A percentile compares a stretch with the other conserved stretches of the same genome.
Conservation (phyloP, 2,797 vertebrate genomes). For the Schizothorax lantsangensis region DNA sequence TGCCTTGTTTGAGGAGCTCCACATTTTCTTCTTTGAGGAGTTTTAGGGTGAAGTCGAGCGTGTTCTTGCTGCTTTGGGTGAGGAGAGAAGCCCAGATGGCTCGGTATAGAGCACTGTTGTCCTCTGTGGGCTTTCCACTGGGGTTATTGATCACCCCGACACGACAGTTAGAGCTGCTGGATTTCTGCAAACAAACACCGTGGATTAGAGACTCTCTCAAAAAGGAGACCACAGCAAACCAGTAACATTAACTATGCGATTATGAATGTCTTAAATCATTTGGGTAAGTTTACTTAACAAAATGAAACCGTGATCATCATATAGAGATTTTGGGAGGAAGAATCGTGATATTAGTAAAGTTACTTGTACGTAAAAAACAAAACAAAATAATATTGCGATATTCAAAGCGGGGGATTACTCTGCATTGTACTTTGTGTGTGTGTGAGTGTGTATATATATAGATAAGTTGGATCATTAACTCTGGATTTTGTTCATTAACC, state of each 20-base stretch:
- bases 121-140: conserved; percentile 84
- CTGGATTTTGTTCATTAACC: conserved; percentile 36
- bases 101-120: conserved; percentile 86
- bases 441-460: neutral
- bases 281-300: neutral
- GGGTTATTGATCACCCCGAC: conserved; percentile 93
- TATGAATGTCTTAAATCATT: neutral
- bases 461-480: neutral
- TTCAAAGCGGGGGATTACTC: neutral
- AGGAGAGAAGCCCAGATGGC: conserved; percentile 90
- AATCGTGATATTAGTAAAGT: neutral
- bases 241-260: neutral
- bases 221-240: neutral
- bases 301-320: neutral
- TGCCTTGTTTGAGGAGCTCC: conserved; percentile 83
- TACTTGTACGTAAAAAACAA: neutral
- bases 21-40: conserved; percentile 86
- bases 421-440: neutral
- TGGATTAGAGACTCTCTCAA: conserved; percentile 7
- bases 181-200: conserved; percentile 78
- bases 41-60: conserved; percentile 85
- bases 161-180: conserved; percentile 83
- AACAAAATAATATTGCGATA: neutral
- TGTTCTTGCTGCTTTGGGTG: conserved; percentile 86
- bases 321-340: neutral